These are phyloP conservation scores for Euborellia annulipes DNA, from an alignment of 1,140 invertebrate genomes.

Conservation along the genomic window DNA sequence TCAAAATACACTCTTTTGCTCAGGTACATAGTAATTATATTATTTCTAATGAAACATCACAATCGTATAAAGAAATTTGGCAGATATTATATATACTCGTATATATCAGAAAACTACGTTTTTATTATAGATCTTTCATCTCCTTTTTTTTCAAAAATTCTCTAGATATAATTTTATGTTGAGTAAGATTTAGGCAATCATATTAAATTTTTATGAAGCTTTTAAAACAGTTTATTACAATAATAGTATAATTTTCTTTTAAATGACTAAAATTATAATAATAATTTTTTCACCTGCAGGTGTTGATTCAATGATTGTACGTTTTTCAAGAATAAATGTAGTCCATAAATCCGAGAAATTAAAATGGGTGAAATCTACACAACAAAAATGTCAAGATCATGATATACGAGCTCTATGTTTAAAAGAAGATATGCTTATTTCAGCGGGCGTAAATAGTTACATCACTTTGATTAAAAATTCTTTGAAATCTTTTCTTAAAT, in stretches of 20 bases:
- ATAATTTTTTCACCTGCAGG: conserved; percentile 26
- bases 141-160: not conserved
- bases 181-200: not conserved
- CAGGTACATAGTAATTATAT: conserved; percentile 28
- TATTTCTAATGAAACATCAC: conserved; percentile 16
- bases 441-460: conserved; percentile 51
- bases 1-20: conserved; percentile 51
- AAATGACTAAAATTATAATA: not conserved
- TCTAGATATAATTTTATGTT: not conserved
- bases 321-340: conserved; percentile 43
- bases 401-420: conserved; percentile 60
- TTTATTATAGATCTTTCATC: not conserved
- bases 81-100: not conserved
- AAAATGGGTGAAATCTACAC: conserved; percentile 65
- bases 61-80: conserved; percentile 15
- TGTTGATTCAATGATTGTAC: conserved; percentile 60
- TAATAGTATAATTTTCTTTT: conserved; percentile 6
- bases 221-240: not conserved
- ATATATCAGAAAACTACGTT: conserved; percentile 1
- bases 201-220: not conserved
- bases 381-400: conserved; percentile 63
- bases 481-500: conserved; percentile 47
- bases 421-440: conserved; percentile 28
- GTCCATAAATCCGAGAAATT: conserved; percentile 24
- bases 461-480: conserved; percentile 45